A percentile compares a stretch with the other conserved stretches of the same genome.
These are phyloP conservation scores for Ameiurus melas DNA, from an alignment of 2,113 vertebrate genomes.

Conservation along the genomic window DNA sequence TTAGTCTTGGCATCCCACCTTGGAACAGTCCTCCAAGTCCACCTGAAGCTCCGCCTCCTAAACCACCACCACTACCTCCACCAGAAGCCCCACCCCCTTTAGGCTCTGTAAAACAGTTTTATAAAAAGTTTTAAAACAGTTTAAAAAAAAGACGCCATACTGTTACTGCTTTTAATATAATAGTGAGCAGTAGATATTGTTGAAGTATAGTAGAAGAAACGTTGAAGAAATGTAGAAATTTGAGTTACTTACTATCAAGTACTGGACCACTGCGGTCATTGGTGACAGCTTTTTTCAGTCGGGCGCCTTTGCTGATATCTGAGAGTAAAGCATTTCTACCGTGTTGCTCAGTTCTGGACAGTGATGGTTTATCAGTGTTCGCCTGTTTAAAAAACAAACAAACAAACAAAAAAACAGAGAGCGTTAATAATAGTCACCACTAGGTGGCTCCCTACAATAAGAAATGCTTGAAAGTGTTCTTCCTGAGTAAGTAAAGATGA, in stretches of 20 bases:
- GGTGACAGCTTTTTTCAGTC: conserved; percentile 83
- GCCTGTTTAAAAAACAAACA: conserved; percentile 64
- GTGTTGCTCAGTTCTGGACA: conserved; percentile 75
- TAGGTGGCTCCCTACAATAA: conserved; percentile 37
- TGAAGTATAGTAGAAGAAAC: neutral
- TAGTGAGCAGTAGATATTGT: neutral
- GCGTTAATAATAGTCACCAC: conserved; percentile 33
- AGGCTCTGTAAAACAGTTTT: conserved; percentile 72
- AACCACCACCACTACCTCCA: conserved; percentile 52
- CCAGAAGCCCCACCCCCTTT: conserved; percentile 62
- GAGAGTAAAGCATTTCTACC: conserved; percentile 82
- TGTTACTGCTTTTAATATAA: neutral
- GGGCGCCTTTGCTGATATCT: conserved; percentile 83
- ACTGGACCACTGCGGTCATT: conserved; percentile 83
- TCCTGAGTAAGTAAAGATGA: neutral
- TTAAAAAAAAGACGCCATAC: neutral
- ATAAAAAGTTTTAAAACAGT: conserved; percentile 57
- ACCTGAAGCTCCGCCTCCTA: conserved; percentile 63
- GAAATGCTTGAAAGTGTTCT: neutral
- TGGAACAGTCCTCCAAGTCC: conserved; percentile 91
- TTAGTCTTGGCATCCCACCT: conserved; percentile 86
- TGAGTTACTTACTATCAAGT: conserved; percentile 78
- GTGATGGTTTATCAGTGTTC: conserved; percentile 79
- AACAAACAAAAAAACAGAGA: neutral
- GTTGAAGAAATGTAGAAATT: neutral